Evolutionary conservation across 2,888 invertebrate species (phyloP).

Genomic region (Leuctra nigra): DNA sequence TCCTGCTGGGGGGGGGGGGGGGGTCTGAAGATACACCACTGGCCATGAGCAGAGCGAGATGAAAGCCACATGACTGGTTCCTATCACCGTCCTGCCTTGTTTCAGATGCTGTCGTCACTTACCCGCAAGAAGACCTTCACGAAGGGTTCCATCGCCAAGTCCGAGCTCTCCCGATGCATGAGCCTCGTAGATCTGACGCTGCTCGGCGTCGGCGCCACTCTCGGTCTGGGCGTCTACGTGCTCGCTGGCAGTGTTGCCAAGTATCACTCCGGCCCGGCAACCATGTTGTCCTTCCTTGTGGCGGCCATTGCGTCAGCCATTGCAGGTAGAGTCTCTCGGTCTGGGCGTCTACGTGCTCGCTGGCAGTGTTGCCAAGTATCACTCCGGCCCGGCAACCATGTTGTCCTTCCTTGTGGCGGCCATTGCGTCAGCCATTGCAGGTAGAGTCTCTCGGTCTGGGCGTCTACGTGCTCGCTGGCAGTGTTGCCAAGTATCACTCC

Average conservation of each 20-base stretch:
- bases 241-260: constrained; percentile 85
- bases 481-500: constrained; percentile 77
- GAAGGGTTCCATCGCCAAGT: constrained; percentile 29
- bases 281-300: constrained; percentile 82
- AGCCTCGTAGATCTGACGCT: constrained; percentile 79
- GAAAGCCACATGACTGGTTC: no score
- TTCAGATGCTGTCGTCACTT: constrained; percentile 28
- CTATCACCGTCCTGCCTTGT: no score
- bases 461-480: constrained; percentile 88
- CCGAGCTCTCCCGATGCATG: constrained; percentile 58
- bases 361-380: constrained; percentile 77
- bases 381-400: constrained; percentile 87
- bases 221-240: constrained; percentile 93
- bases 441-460: constrained; percentile 94
- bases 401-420: constrained; percentile 89
- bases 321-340: constrained; percentile 88
- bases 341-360: constrained; percentile 93
- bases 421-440: constrained; percentile 86
- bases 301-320: constrained; percentile 90
- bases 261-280: constrained; percentile 83
- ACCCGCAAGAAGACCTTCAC: constrained; percentile 26
- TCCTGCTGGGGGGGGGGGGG: no score
- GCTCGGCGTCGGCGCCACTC: constrained; percentile 78
- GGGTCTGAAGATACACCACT: no score
- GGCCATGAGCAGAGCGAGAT: no score